Evolutionary conservation across 2,888 invertebrate species (phyloP).

Genomic region (Euspilapteryx auroguttella): DNA sequence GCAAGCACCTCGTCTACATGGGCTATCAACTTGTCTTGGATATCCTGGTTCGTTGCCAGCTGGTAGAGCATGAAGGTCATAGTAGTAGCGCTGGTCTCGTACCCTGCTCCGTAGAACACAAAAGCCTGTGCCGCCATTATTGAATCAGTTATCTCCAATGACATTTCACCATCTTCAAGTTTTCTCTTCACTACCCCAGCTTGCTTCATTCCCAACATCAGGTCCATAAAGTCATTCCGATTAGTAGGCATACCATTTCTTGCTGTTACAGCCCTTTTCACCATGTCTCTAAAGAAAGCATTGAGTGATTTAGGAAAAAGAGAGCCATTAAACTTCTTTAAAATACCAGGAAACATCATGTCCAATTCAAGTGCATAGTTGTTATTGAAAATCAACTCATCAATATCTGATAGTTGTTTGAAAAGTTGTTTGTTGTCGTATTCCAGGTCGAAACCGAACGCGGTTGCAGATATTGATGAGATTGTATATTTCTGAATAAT

Average conservation of each 20-base stretch:
- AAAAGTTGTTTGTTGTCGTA: no score
- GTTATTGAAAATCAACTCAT: neutral
- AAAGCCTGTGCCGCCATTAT: constrained; percentile 34
- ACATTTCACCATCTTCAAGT: constrained; percentile 3
- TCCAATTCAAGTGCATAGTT: constrained; percentile 15
- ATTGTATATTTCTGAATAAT: constrained; percentile 1
- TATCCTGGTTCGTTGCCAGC: constrained; percentile 24
- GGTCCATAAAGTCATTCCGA: constrained; percentile 9
- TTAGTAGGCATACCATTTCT: neutral
- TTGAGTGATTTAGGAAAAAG: constrained; percentile 1
- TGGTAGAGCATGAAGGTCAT: constrained; percentile 26
- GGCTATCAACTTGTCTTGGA: constrained; percentile 20
- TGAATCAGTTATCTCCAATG: constrained; percentile 18
- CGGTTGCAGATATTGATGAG: neutral
- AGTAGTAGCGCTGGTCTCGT: constrained; percentile 38
- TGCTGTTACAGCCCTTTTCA: neutral
- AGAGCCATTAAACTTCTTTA: constrained; percentile 2
- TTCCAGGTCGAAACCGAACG: neutral
- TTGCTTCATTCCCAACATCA: constrained; percentile 7
- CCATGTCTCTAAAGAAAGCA: neutral
- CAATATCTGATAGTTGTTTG: no score
- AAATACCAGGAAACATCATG: constrained; percentile 7
- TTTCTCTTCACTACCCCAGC: constrained; percentile 3
- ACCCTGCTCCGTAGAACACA: constrained; percentile 39
- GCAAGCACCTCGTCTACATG: constrained; percentile 15